Percentiles rank a stretch among this genome's conserved stretches.
Conservation (phyloP, 2,888 invertebrate genomes). For the Pammene aurita region DNA sequence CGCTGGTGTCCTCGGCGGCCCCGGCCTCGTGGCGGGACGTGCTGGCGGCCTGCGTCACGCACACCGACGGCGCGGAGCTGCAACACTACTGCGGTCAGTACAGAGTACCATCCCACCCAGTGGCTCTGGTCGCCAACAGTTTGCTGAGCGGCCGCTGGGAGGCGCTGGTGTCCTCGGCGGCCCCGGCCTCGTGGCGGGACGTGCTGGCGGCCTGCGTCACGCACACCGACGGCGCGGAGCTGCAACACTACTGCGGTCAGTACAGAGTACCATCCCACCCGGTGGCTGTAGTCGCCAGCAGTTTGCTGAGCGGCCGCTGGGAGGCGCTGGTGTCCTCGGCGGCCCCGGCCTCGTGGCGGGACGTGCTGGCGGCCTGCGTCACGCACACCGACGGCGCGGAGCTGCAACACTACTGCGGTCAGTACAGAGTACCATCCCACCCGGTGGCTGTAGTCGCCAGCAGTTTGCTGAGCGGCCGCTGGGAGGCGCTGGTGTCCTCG, state of each 20-base stretch:
- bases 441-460: conserved; percentile 87
- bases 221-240: conserved; percentile 89
- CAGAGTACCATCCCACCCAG: conserved; percentile 86
- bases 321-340: conserved; percentile 87
- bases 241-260: conserved; percentile 90
- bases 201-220: conserved; percentile 92
- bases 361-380: conserved; percentile 91
- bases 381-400: conserved; percentile 91
- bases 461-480: conserved; percentile 86
- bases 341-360: conserved; percentile 92
- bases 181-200: conserved; percentile 93
- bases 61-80: conserved; percentile 88
- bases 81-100: conserved; percentile 89
- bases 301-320: conserved; percentile 87
- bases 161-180: conserved; percentile 87
- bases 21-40: conserved; percentile 93
- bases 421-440: conserved; percentile 87
- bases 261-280: conserved; percentile 87
- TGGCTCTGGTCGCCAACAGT: conserved; percentile 89
- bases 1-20: conserved; percentile 88
- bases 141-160: conserved; percentile 86
- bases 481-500: conserved; percentile 87
- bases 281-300: conserved; percentile 87
- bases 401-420: conserved; percentile 89
- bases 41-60: conserved; percentile 91